Evolutionary conservation across 1,140 invertebrate species (phyloP).

Genomic region (Lithobius niger): DNA sequence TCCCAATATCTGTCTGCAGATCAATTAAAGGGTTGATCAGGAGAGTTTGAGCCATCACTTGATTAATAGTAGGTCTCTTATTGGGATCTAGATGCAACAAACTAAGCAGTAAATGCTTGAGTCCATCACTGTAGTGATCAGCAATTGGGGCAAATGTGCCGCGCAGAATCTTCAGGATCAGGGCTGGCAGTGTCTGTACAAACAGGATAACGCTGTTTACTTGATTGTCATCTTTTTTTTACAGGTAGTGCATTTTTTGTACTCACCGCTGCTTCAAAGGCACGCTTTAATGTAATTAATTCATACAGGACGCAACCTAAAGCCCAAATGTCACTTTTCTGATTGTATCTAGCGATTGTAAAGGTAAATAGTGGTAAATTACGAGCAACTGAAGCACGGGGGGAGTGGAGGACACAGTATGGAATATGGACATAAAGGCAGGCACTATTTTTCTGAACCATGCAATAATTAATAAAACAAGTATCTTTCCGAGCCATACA

Average conservation of each 20-base stretch:
- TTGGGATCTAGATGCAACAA: conserved; percentile 36
- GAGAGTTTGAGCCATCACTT: conserved; percentile 36
- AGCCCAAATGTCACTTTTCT: conserved; percentile 72
- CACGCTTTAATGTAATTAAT: conserved; percentile 42
- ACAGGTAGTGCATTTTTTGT: no score
- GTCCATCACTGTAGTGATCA: conserved; percentile 32
- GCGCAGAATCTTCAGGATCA: conserved; percentile 39
- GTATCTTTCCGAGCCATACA: no score
- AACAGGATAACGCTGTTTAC: no score
- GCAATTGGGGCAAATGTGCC: conserved; percentile 35
- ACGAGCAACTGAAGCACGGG: no score
- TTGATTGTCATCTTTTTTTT: no score
- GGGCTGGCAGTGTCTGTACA: conserved; percentile 37
- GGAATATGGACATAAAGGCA: no score
- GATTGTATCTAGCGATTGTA: conserved; percentile 64
- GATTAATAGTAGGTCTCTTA: conserved; percentile 33
- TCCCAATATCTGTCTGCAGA: conserved; percentile 33
- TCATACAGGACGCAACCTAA: conserved; percentile 73
- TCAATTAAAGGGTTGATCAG: conserved; percentile 32
- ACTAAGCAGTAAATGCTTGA: conserved; percentile 31
- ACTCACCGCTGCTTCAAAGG: conserved; percentile 47
- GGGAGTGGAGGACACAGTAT: no score
- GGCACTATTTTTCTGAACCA: no score
- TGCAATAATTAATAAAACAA: no score
- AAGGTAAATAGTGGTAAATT: no score